Conservation (phyloP, 1,140 invertebrate species). For the Papilio dardanus region DNA sequence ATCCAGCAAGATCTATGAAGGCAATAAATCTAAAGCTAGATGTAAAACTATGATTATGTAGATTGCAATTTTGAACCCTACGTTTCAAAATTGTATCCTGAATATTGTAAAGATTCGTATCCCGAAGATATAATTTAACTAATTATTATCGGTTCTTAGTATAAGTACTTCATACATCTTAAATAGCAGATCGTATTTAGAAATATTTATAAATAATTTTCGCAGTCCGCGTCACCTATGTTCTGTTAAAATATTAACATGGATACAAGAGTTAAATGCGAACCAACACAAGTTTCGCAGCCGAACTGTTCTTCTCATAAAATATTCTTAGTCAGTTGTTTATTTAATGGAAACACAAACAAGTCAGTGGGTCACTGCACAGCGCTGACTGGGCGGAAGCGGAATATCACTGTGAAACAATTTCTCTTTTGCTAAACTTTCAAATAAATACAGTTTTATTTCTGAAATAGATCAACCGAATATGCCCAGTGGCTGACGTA, state of each 20-base stretch:
- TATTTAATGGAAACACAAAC: slow-evolving; percentile 58
- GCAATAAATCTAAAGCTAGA: too few species aligned
- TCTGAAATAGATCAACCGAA: slow-evolving; percentile 7
- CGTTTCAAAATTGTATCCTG: too few species aligned
- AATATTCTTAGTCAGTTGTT: slow-evolving; percentile 61
- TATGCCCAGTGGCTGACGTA: neutral
- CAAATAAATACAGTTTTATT: slow-evolving; percentile 10
- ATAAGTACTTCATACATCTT: neutral
- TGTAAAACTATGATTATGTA: too few species aligned
- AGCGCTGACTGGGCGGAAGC: slow-evolving; percentile 50
- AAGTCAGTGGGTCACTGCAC: slow-evolving; percentile 54
- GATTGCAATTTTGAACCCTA: too few species aligned
- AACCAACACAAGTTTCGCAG: slow-evolving; percentile 44
- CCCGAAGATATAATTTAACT: too few species aligned
- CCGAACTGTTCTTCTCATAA: slow-evolving; percentile 48
- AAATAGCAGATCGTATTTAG: neutral
- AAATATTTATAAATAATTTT: slow-evolving; percentile 1
- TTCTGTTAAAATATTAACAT: slow-evolving; percentile 32
- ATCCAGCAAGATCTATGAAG: too few species aligned
- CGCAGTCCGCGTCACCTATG: neutral
- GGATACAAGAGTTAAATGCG: slow-evolving; percentile 40
- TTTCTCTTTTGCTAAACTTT: slow-evolving; percentile 18
- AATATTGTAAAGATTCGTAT: too few species aligned
- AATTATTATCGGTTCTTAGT: neutral
- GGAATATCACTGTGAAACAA: slow-evolving; percentile 29